A percentile compares a stretch with the other conserved stretches of the same genome.
These are phyloP conservation scores for Saimiri boliviensis DNA, from an alignment of 2,113 vertebrate species.

Conservation along the genomic window DNA sequence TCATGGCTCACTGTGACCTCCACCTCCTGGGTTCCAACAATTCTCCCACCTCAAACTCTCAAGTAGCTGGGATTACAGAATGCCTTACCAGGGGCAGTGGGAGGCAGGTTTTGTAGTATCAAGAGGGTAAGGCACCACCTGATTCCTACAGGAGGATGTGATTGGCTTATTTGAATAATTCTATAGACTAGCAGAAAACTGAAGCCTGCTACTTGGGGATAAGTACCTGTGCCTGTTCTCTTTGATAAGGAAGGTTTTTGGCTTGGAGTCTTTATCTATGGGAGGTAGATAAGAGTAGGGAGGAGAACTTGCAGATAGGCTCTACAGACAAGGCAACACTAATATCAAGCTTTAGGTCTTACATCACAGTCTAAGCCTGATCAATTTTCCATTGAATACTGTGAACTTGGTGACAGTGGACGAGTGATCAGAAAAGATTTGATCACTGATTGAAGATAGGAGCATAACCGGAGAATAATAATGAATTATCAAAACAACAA, in stretches of 20 bases:
- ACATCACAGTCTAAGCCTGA: background rate
- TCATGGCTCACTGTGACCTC: too few species aligned
- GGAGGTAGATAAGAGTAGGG: background rate
- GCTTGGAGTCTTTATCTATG: background rate
- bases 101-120: background rate
- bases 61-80: background rate
- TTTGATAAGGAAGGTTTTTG: background rate
- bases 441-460: background rate
- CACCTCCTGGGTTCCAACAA: too few species aligned
- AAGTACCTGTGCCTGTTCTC: background rate
- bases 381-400: background rate
- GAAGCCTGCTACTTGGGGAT: background rate
- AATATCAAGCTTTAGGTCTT: background rate
- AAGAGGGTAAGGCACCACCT: background rate
- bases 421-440: background rate
- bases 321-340: background rate
- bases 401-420: background rate
- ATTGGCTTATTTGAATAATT: background rate
- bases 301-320: background rate
- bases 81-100: background rate
- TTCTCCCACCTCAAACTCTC: too few species aligned
- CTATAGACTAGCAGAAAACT: background rate
- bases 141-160: background rate
- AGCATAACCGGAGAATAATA: background rate
- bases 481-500: background rate